Evolutionary conservation across 2,888 invertebrate species (phyloP), one percentile per base, ranked within the genome.

Genomic region (Drosophila neotestacea): DNA sequence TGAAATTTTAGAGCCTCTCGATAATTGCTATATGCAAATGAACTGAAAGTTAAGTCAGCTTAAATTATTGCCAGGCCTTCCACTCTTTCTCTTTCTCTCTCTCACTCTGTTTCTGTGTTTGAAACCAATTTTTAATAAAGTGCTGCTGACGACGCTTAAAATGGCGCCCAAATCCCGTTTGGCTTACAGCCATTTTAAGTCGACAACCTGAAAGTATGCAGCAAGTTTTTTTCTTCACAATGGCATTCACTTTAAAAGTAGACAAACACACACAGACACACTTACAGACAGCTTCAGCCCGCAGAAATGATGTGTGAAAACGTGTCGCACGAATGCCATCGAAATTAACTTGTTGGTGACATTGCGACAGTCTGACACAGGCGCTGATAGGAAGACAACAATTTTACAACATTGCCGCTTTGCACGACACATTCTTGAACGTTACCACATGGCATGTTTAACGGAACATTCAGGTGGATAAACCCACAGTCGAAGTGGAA

Each of bases 261-360:
- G 38, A 22, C 22, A 22, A 22, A 22, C 22, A 22, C 22, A 22
- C 22, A 22, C 3, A 28, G 9, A 9, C 28, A 7, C 44, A 32
- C n/a, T 11, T 2, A 36, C n/a, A 41, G 28, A 34, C 32, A 32
- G 27, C 34, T 16, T 7, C 30, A 39, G 41, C 28, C 22, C 56
- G 30, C 75, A 59, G 50, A 55, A 55, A 66, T 78, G 77, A 58
- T 58, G 52, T 60, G 71, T 64, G 48, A 63, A 73, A 50, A 61
- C 65, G 77, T 66, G 85, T 62, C 66, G 52, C 68, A 50, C 64
- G 55, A 50, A 71, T 60, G 56, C 60, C 69, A 58, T 34, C 73
- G 78, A 90, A 86, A 90, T 88, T 72, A 88, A 81, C 85, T 76
- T 87, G 81, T 69, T 70, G 81, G 74, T 65, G 79, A 88, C 85